Conservation (phyloP, 2,113 vertebrate genomes). For the Limanda limanda region DNA sequence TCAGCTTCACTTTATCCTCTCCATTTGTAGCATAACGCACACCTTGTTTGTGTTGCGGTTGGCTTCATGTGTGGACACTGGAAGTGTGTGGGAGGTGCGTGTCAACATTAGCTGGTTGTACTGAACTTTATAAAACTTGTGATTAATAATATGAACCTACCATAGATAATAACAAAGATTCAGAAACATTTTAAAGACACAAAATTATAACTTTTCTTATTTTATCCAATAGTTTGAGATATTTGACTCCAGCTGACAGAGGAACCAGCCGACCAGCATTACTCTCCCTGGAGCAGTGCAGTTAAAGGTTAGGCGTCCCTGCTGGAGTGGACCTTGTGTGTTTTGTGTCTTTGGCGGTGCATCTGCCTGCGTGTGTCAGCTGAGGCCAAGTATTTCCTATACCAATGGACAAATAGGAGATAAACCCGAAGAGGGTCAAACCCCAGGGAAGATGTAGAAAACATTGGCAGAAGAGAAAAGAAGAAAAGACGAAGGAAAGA, state of each 20-base stretch:
- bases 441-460: conserved; percentile 12
- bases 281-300: background rate
- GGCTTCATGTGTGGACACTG: conserved; percentile 54
- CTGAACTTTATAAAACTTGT: conserved; percentile 4
- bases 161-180: background rate
- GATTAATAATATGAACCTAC: background rate
- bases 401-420: conserved; percentile 5
- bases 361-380: background rate
- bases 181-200: background rate
- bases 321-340: background rate
- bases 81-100: background rate
- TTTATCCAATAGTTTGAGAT: background rate
- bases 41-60: conserved; percentile 52
- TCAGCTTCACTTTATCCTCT: conserved; percentile 66
- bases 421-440: background rate
- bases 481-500: background rate
- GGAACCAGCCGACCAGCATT: background rate
- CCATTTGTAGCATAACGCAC: conserved; percentile 59
- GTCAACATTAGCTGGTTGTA: background rate
- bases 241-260: background rate
- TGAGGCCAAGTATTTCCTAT: conserved; percentile 21
- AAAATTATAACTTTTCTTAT: no score
- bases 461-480: background rate
- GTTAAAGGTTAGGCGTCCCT: background rate
- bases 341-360: background rate